phyloP scores from a whole-genome alignment of 2,888 invertebrate genomes.

The Epicampocera succincta region DNA sequence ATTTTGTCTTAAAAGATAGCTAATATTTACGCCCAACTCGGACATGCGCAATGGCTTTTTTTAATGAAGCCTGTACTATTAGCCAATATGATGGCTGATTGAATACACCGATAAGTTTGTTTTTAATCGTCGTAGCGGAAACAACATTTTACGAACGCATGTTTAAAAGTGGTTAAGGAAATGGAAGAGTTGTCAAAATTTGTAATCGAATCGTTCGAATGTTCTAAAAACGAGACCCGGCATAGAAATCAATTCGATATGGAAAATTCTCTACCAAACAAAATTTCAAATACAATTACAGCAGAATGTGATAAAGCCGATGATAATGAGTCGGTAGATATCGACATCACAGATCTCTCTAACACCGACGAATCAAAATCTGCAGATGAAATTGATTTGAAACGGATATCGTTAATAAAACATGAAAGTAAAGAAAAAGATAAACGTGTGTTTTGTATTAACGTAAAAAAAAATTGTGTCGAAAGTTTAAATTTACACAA shows the following conservation, averaged over 20 bases:
- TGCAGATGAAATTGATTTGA: slow-evolving; percentile 62
- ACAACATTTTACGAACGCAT: slow-evolving; percentile 4
- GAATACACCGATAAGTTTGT: slow-evolving; percentile 9
- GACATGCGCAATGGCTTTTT: slow-evolving; percentile 19
- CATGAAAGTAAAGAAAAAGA: slow-evolving; percentile 29
- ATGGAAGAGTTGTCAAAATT: slow-evolving; percentile 96
- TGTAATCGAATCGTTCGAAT: slow-evolving; percentile 93
- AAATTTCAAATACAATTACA: slow-evolving; percentile 23
- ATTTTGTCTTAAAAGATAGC: background rate
- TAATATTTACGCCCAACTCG: background rate
- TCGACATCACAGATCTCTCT: slow-evolving; percentile 81
- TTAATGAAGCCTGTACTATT: background rate
- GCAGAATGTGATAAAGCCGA: slow-evolving; percentile 55
- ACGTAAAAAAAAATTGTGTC: slow-evolving; percentile 60
- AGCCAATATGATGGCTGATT: background rate
- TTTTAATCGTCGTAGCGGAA: slow-evolving; percentile 23
- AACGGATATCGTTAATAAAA: slow-evolving; percentile 75
- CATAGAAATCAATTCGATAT: slow-evolving; percentile 79
- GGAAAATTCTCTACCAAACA: slow-evolving; percentile 67
- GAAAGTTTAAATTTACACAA: slow-evolving; percentile 52
- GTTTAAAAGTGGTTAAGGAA: background rate
- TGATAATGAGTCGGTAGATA: slow-evolving; percentile 82
- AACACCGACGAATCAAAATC: slow-evolving; percentile 75
- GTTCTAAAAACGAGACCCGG: slow-evolving; percentile 81
- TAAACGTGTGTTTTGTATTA: slow-evolving; percentile 62